A percentile compares a stretch with the other conserved stretches of the same genome.
Conservation (phyloP, 2,113 vertebrate genomes). For the Myocastor coypus region DNA sequence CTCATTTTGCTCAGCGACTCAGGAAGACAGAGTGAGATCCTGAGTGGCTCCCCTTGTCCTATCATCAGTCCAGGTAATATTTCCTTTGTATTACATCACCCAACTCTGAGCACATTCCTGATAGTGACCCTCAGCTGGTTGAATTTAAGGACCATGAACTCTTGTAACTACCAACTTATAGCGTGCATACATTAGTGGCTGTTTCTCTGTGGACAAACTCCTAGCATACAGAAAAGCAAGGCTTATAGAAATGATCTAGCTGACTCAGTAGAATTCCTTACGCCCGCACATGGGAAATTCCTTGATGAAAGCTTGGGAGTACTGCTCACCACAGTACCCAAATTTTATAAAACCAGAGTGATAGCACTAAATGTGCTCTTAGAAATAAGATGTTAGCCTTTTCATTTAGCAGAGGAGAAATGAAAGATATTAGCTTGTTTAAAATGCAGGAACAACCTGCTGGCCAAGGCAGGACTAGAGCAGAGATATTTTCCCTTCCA, state of each 20-base stretch:
- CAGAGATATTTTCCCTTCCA: conserved; percentile 1
- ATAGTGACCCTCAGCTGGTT: background rate
- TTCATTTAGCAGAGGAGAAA: background rate
- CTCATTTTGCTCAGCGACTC: background rate
- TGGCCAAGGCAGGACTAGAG: background rate
- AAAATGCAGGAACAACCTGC: background rate
- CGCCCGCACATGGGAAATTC: too few species aligned
- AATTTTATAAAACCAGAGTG: background rate
- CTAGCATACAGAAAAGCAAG: background rate
- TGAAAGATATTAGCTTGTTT: background rate
- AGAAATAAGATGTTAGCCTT: background rate
- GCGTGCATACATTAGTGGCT: background rate
- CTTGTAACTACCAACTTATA: background rate
- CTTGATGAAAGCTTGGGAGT: background rate
- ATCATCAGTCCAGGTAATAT: background rate
- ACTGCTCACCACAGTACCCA: background rate
- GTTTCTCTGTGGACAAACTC: background rate
- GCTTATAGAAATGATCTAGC: background rate
- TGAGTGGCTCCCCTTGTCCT: background rate
- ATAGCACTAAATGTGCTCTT: background rate
- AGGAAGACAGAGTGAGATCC: background rate
- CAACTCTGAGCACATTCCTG: background rate
- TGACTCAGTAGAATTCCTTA: background rate
- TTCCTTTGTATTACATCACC: background rate
- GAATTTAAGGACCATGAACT: background rate